Evolutionary conservation across 2,888 invertebrate genomes (phyloP), one percentile per base, ranked within the genome.

Genomic region (Cephus spinipes): DNA sequence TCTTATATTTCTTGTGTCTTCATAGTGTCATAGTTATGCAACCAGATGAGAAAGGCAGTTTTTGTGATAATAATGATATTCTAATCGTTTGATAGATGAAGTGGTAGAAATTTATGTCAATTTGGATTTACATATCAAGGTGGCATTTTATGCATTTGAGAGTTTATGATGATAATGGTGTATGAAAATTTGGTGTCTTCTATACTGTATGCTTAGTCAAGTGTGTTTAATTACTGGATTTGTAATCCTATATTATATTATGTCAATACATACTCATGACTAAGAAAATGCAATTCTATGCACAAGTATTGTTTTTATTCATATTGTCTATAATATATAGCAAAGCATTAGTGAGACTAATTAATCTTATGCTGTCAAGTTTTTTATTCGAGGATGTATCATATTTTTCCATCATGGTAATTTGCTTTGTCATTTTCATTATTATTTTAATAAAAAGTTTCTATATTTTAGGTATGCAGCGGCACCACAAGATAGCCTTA

Each of bases 401-500:
- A 15, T 55, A 55, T 55, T 55, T 55, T 55, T 9, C 23, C 6
- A 55, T 55, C 23, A 55, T 55, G 23, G 9, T 15, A 55, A 55
- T 55, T 23, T 55, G 55, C 55, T 23, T 55, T 2, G 2, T 55
- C 55, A 23, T 9, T 55, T 55, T 6, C 23, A 55, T 55, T 6
- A 55, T 55, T 55, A 23, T 55, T 55, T 55, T 9, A 2, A 55
- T 33, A 55, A 55, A 55, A 55, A 23, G 9, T 12, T 36, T 32
- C 73, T 12, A 68, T 68, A n/a, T 79, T 85, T 36, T 79, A 89
- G 89, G 73, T 89, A 89, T 86, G 34, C 68, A 79, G 34, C 79
- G 73, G 89, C 89, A 85, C 81, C 85, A 23, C 85, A 85, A 35
- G 91, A 91, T 80, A 87, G 88, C 73, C 85, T 86, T 30, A 89